Evolutionary conservation across 2,113 vertebrate species (phyloP).

Genomic region (Sinocyclocheilus maitianheensis): DNA sequence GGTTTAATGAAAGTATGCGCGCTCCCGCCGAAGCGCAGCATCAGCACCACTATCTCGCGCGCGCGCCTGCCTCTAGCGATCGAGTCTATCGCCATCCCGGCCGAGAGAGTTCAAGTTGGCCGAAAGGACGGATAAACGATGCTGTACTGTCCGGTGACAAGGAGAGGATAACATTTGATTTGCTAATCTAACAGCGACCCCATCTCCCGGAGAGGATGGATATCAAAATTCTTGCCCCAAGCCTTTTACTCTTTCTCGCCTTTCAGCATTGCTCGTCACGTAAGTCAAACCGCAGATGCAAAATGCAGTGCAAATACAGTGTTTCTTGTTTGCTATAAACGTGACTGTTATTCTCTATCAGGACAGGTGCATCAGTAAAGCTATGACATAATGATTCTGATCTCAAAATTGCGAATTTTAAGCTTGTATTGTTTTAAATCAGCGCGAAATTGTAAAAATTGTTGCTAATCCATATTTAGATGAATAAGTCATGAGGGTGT

Average conservation of each 20-base stretch:
- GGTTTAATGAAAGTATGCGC: constrained; percentile 64
- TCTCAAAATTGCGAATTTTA: not conserved
- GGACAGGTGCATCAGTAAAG: not conserved
- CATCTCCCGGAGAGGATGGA: constrained; percentile 73
- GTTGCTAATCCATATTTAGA: not conserved
- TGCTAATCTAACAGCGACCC: constrained; percentile 57
- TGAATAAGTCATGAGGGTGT: not conserved
- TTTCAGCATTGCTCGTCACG: constrained; percentile 78
- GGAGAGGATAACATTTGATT: constrained; percentile 62
- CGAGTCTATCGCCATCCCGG: constrained; percentile 70
- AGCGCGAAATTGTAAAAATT: not conserved
- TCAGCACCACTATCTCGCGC: constrained; percentile 71
- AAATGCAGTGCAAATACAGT: not conserved
- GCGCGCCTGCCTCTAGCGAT: constrained; percentile 66
- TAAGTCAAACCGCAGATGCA: constrained; percentile 71
- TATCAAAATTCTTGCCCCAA: constrained; percentile 73
- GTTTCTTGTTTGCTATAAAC: not conserved
- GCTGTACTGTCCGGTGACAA: constrained; percentile 54
- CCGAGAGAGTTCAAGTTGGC: constrained; percentile 78
- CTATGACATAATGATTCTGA: not conserved
- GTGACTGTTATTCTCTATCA: not conserved
- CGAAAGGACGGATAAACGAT: constrained; percentile 65
- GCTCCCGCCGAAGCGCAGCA: constrained; percentile 71
- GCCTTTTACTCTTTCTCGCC: constrained; percentile 72
- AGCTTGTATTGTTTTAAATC: not conserved